Base-by-base conservation (phyloP, 2,888 invertebrate species). In the Nemoura dubitans region DNA sequence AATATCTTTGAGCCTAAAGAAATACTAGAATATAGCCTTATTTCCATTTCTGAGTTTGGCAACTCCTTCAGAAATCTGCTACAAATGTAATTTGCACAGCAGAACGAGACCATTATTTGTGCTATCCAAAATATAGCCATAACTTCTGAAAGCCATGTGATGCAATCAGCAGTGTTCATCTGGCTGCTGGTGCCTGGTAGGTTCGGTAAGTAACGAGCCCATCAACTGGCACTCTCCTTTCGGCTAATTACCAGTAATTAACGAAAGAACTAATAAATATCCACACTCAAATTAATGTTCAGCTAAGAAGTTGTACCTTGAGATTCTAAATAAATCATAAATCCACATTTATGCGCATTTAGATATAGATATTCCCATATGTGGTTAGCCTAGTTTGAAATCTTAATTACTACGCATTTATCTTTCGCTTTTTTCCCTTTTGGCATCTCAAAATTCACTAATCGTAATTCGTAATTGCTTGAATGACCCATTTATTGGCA, bases 391-490 rank as follows among this genome's bases (percentile, higher is more conserved):
- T 59, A 59, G 2, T 59, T 59, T 59, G 2, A 59, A 59, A 59
- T 59, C 59, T 59, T 59, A 59, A 59, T 59, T 59, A 21, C 59
- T 59, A 21, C 21, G 16, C 2, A 21, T 59, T 7, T 7, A 59
- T 59, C 14, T 3, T 59, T 21, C 59, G 21, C 3, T 36, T 36
- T 36, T 59, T 59, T 59, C 14, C 14, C 21, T 1, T 21, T 7
- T 21, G 59, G 59, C 59, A 59, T 16, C 59, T 21, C 2, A 10
- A 59, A 59, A 59, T 36, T 59, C 59, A 59, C 59, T 59, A 21
- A 59, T 59, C 59, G 59, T 59, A 59, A 59, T 59, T 59, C 59
- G 59, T 59, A 59, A 59, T 59, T 59, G 59, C 6, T 59, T 59
- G 1, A 21, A 21, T 59, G 59, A 1, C 21, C 59, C 16, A 59